Percentiles rank a stretch among this genome's conserved stretches.
Evolutionary conservation across 2,888 invertebrate species (phyloP).

Genomic region (Norana najaformis): DNA sequence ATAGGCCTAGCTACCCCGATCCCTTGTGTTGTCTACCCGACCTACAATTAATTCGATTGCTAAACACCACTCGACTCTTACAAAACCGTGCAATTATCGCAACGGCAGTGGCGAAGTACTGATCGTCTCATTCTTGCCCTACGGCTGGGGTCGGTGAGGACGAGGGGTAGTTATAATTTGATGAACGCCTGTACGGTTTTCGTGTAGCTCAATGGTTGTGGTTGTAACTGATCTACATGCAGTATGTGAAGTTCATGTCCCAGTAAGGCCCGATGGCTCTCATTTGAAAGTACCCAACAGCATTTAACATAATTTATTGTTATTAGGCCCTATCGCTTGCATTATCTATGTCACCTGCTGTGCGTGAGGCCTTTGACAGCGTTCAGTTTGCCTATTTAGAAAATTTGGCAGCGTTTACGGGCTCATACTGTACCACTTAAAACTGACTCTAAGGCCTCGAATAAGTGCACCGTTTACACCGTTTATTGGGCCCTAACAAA

Average conservation of each 20-base stretch:
- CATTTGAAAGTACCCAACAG: constrained; percentile 6
- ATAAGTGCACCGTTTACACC: neutral
- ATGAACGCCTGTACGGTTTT: neutral
- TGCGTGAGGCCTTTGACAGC: neutral
- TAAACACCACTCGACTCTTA: neutral
- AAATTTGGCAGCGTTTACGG: neutral
- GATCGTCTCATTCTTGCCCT: neutral
- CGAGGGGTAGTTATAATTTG: neutral
- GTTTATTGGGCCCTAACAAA: too few relatives aligned
- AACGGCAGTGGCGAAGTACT: neutral
- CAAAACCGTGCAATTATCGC: neutral
- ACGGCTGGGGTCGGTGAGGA: neutral
- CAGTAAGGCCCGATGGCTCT: neutral
- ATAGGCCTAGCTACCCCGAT: too few relatives aligned
- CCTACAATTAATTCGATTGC: neutral
- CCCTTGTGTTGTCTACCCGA: neutral
- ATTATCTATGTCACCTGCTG: neutral
- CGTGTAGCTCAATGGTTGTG: neutral
- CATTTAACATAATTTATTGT: neutral
- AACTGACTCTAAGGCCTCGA: neutral
- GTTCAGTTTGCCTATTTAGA: neutral
- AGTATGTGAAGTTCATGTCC: too few relatives aligned
- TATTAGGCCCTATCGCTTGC: neutral
- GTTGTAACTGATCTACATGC: neutral
- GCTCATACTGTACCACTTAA: neutral